A percentile compares a stretch with the other conserved stretches of the same genome.
phyloP scores from a whole-genome alignment of 1,140 invertebrate genomes.

The Harlomillsia oculata region DNA sequence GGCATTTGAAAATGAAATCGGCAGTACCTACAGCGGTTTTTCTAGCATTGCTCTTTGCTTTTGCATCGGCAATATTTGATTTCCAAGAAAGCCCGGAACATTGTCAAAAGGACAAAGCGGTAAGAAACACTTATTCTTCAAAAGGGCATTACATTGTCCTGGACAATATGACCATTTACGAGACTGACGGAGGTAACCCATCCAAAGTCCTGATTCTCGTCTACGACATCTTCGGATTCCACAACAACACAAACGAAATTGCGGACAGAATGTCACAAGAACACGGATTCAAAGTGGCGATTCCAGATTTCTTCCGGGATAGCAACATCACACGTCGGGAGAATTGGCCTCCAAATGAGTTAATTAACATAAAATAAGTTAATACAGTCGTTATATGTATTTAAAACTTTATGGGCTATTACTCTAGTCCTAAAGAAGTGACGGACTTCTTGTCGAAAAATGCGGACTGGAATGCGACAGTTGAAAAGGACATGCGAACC shows the following conservation, averaged over 20 bases:
- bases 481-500: constrained; percentile 9
- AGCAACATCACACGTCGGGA: neutral
- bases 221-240: constrained; percentile 31
- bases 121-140: constrained; percentile 15
- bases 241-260: constrained; percentile 24
- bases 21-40: too few relatives aligned
- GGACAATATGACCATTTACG: constrained; percentile 10
- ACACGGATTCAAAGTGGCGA: constrained; percentile 15
- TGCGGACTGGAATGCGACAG: constrained; percentile 12
- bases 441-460: neutral
- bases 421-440: too few relatives aligned
- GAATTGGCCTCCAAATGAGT: neutral
- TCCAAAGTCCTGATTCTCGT: constrained; percentile 16
- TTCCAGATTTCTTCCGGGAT: constrained; percentile 22
- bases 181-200: neutral
- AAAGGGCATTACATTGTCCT: constrained; percentile 6
- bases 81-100: constrained; percentile 13
- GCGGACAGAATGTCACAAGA: constrained; percentile 11
- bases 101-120: constrained; percentile 1
- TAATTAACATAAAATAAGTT: neutral
- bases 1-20: too few relatives aligned
- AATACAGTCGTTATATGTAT: constrained; percentile 1
- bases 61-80: neutral
- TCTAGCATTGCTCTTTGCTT: too few relatives aligned
- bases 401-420: neutral